These are phyloP conservation scores for Brachionus rotundiformis DNA, from an alignment of 1,140 invertebrate genomes.

Conservation along the genomic window DNA sequence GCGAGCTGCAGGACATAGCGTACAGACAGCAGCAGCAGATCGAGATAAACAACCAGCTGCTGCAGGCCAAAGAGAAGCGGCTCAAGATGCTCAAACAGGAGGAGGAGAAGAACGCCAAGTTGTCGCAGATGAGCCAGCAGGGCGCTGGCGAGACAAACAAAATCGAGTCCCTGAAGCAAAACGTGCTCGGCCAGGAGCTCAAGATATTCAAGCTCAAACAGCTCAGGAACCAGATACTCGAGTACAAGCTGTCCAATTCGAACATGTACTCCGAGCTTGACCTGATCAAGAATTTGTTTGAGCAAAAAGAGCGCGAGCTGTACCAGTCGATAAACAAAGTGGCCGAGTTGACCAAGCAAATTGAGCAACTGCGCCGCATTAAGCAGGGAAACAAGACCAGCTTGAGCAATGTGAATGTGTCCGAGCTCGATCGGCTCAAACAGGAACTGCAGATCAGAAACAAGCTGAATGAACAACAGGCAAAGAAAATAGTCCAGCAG, in stretches of 20 bases:
- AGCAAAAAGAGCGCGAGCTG: conserved; percentile 94
- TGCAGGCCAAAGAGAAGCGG: conserved; percentile 86
- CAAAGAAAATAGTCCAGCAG: conserved; percentile 79
- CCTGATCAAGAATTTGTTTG: conserved; percentile 88
- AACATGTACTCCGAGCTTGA: conserved; percentile 73
- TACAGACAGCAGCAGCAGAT: conserved; percentile 91
- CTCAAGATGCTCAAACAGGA: conserved; percentile 68
- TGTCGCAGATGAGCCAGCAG: neutral
- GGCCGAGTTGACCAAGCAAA: conserved; percentile 85
- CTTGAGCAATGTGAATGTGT: conserved; percentile 70
- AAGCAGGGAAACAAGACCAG: conserved; percentile 65
- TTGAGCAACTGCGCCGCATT: conserved; percentile 78
- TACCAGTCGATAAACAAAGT: conserved; percentile 90
- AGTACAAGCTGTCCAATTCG: conserved; percentile 48
- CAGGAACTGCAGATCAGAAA: conserved; percentile 89
- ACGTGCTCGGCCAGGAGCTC: conserved; percentile 41
- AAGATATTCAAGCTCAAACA: conserved; percentile 47
- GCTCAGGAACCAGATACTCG: conserved; percentile 43
- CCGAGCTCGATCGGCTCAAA: conserved; percentile 83
- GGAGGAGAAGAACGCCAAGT: conserved; percentile 1
- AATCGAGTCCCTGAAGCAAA: conserved; percentile 46
- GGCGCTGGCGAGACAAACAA: neutral
- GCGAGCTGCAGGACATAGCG: conserved; percentile 92
- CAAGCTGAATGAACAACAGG: conserved; percentile 91
- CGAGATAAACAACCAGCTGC: conserved; percentile 83